Evolutionary conservation across 2,888 invertebrate genomes (phyloP), one percentile per base, ranked within the genome.

Genomic region (Kryphioiulus occultus): DNA sequence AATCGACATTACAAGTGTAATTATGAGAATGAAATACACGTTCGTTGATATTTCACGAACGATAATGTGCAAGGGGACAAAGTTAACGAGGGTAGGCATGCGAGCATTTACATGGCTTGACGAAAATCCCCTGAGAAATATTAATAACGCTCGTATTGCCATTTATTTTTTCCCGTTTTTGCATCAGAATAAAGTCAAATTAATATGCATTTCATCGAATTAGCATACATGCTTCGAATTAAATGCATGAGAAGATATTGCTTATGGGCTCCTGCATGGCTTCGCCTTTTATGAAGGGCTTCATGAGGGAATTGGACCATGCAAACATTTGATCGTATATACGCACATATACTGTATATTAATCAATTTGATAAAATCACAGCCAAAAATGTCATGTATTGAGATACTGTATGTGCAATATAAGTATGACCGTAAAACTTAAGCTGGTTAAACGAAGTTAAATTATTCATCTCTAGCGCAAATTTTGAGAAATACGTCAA

Each of bases 141-240:
- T 59, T 59, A 59, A 59, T 47, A 47, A 47, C 3, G 47, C 0
- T 47, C 17, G 12, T 59, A 59, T 59, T 59, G 19, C 53, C 53
- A 0, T 59, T 59, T 59, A 59, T 59, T 19, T 59, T 19, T 59
- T 59, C n/a, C n/a, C 53, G 2, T 59, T 59, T 59, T n/a, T 59
- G 53, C 19, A 59, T 17, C 0, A n/a, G n/a, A 59, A 59, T 17
- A 59, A 59, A 59, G n/a, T 59, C n/a, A 59, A n/a, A 59, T 59
- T 59, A 59, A 59, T 59, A 59, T 59, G 53, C 53, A 59, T 59
- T 59, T 59, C 53, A 59, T n/a, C 53, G 53, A 59, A 59, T 59
- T 59, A 59, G 53, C 53, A 59, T 59, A n/a, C 53, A n/a, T 59
- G 7, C 53, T 7, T 59, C 53, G n/a, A 59, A 59, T 59, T 59